Base-by-base conservation (phyloP, 2,797 vertebrate species). In the Balearica regulorum region DNA sequence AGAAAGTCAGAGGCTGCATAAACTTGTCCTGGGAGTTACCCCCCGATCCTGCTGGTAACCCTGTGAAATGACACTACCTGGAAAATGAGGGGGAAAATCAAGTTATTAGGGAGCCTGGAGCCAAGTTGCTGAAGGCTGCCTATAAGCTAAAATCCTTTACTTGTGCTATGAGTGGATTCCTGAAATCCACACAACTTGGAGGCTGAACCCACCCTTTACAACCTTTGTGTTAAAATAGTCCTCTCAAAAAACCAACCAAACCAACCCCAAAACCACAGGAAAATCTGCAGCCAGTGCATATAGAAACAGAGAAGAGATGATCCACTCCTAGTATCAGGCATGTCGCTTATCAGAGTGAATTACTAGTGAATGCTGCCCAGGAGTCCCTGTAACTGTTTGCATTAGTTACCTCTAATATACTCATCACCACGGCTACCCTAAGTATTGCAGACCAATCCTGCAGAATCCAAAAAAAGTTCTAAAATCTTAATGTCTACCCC, bases 21-120 rank as follows among this genome's bases (percentile, higher is more conserved):
- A 92, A 92, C 49, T 88, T 70, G 35, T 72, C 71, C 39, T 84
- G 82, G 78, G 71, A 93, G 62, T 82, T 43, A 48, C 21, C 54
- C 91, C 49, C 46, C 4, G 1, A 3, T 83, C 37, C 69, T 69
- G 24, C 31, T 28, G 31, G 70, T 83, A 83, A 68, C 53, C 26
- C 48, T 39, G 8, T 51, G 53, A 43, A 92, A 75, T 31, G 55
- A 70, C 62, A n/a, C 6, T 69, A 26, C 55, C 49, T 48, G 79
- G 55, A 68, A 53, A 83, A 70, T 1, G 2, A 28, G 22, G n/a
- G 48, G 41, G 28, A 6, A 71, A 93, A 75, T 3, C 10, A 35
- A 88, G 62, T 48, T 61, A 6, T 9, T 53, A 54, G 43, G 54
- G 69, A 76, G 61, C 53, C 53, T 82, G 61, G 37, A 85, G 64